Evolutionary conservation across 1,140 invertebrate species (phyloP).

Genomic region (Drosophila santomea): DNA sequence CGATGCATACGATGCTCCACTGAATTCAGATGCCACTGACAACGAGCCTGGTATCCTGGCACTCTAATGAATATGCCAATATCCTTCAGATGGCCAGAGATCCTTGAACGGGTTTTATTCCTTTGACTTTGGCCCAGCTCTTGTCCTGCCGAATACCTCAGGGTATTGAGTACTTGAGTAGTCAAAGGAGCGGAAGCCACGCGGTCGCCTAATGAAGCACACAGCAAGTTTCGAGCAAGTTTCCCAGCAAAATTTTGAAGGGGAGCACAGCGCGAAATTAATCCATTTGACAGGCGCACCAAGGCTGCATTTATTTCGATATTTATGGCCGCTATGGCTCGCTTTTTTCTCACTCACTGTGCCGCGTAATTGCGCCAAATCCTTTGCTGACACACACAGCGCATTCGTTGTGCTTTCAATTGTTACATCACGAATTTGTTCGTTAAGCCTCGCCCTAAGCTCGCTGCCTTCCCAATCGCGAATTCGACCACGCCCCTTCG

Average conservation of each 20-base stretch:
- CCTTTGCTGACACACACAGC: constrained; percentile 51
- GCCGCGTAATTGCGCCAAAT: constrained; percentile 56
- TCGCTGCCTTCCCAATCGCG: neutral
- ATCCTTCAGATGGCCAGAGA: constrained; percentile 30
- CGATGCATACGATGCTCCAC: constrained; percentile 25
- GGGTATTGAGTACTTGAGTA: constrained; percentile 4
- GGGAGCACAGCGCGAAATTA: constrained; percentile 8
- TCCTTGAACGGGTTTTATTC: constrained; percentile 50
- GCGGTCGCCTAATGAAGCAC: constrained; percentile 31
- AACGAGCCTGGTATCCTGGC: constrained; percentile 26
- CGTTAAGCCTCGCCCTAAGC: constrained; percentile 50
- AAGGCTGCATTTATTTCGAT: constrained; percentile 52
- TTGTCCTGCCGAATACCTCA: constrained; percentile 38
- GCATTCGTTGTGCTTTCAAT: constrained; percentile 42
- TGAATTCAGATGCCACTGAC: constrained; percentile 21
- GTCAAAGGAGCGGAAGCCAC: constrained; percentile 22
- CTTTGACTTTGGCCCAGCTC: constrained; percentile 3
- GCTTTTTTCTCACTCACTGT: constrained; percentile 34
- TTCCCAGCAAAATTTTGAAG: constrained; percentile 3
- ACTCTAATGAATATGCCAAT: constrained; percentile 21
- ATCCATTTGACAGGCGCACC: constrained; percentile 42
- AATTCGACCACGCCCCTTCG: neutral
- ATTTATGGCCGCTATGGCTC: constrained; percentile 34
- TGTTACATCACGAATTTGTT: constrained; percentile 57
- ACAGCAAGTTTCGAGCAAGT: constrained; percentile 17